phyloP scores from a whole-genome alignment of 2,888 invertebrate genomes.

The Enchytraeus crypticus region DNA sequence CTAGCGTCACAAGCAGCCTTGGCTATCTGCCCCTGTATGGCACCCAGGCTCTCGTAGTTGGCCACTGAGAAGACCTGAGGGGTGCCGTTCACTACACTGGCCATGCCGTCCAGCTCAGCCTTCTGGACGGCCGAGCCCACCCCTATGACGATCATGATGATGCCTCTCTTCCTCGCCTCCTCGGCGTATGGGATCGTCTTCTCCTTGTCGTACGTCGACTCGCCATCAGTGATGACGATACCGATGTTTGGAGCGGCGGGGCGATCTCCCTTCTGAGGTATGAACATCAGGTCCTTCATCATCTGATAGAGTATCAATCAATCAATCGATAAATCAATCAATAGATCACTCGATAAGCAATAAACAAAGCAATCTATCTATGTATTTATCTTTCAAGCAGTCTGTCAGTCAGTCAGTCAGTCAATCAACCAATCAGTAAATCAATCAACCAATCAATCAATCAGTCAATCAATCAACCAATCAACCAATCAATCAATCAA shows the following conservation, averaged over 20 bases:
- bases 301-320: too few relatives aligned
- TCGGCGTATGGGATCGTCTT: constrained; percentile 17
- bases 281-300: constrained; percentile 35
- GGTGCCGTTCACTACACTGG: constrained; percentile 32
- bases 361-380: too few relatives aligned
- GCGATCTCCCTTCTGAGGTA: constrained; percentile 33
- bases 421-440: too few relatives aligned
- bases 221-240: constrained; percentile 37
- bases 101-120: constrained; percentile 28
- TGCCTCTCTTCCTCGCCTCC: constrained; percentile 16
- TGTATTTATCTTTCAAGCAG: too few relatives aligned
- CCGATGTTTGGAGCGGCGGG: constrained; percentile 30
- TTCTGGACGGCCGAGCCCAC: constrained; percentile 16
- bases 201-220: constrained; percentile 31
- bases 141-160: constrained; percentile 21
- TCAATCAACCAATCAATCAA: too few relatives aligned
- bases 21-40: constrained; percentile 30
- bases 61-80: constrained; percentile 31
- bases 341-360: too few relatives aligned
- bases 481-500: too few relatives aligned
- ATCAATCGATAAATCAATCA: too few relatives aligned
- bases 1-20: constrained; percentile 29
- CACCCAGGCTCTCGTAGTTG: constrained; percentile 30
- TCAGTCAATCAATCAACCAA: too few relatives aligned
- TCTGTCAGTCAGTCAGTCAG: too few relatives aligned